Conservation (phyloP, 2,888 invertebrate genomes). For the Apodemia zela region DNA sequence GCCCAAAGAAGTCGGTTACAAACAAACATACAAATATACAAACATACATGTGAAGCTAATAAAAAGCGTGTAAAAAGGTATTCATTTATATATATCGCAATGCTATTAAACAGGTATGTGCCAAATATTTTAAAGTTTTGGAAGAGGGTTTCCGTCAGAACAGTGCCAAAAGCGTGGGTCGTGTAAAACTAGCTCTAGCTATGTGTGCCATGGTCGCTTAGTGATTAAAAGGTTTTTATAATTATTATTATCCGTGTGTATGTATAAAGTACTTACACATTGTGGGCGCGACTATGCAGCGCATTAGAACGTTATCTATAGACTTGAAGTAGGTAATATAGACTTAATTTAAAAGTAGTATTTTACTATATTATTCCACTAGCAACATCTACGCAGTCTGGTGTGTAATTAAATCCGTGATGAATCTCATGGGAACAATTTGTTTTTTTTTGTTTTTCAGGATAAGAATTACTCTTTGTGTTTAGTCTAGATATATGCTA, state of each 20-base stretch:
- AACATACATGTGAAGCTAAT: no score
- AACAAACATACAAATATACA: no score
- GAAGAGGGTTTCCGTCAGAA: slow-evolving; percentile 44
- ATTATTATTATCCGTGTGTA: slow-evolving; percentile 41
- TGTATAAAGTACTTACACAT: slow-evolving; percentile 42
- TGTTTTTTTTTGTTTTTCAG: no score
- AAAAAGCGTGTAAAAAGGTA: slow-evolving; percentile 37
- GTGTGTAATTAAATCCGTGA: no score
- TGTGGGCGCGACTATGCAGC: slow-evolving; percentile 43
- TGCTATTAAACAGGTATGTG: slow-evolving; percentile 40
- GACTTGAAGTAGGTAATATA: background rate
- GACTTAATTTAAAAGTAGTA: no score
- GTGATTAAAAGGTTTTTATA: slow-evolving; percentile 46
- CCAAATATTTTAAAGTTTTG: slow-evolving; percentile 46
- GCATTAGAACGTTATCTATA: background rate
- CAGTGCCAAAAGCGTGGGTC: slow-evolving; percentile 65
- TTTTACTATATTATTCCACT: no score
- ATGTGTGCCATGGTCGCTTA: slow-evolving; percentile 58
- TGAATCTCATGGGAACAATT: no score
- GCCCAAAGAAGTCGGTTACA: no score
- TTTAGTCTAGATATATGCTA: no score
- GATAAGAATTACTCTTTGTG: no score
- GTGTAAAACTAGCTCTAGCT: slow-evolving; percentile 42
- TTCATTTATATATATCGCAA: slow-evolving; percentile 31
- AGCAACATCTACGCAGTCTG: no score